Evolutionary conservation across 2,113 vertebrate species (phyloP).

Genomic region (Urocynchramus pylzowi): DNA sequence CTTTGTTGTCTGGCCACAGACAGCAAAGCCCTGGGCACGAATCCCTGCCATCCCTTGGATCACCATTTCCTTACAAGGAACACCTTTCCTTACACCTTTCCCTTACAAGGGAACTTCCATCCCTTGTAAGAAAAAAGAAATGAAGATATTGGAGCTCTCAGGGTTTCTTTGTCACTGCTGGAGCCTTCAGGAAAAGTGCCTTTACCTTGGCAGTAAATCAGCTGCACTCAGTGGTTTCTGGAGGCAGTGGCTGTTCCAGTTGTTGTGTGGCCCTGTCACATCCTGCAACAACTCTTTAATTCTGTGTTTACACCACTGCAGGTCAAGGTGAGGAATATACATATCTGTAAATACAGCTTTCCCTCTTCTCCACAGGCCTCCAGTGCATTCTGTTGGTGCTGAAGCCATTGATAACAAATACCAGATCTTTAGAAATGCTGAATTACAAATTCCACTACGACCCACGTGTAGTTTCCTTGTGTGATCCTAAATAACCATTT

Average conservation of each 20-base stretch:
- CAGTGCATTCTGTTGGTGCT: not conserved
- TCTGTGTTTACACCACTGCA: rapidly evolving
- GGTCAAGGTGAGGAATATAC: not conserved
- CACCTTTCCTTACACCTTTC: too few relatives aligned
- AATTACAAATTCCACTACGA: not conserved
- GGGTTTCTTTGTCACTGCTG: not conserved
- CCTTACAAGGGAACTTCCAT: not conserved
- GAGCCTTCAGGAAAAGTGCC: not conserved
- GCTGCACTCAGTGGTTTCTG: not conserved
- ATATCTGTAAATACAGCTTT: not conserved
- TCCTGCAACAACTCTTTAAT: not conserved
- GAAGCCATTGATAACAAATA: not conserved
- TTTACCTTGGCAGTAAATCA: not conserved
- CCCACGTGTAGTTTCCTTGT: not conserved
- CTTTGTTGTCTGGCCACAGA: not conserved
- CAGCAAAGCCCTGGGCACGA: not conserved
- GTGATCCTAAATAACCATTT: not conserved
- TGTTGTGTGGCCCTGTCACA: not conserved
- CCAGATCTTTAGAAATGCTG: not conserved
- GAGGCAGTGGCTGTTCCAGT: not conserved
- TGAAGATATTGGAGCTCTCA: not conserved
- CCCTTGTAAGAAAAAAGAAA: too few relatives aligned
- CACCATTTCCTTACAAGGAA: not conserved
- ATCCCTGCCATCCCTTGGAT: not conserved
- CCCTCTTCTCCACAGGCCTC: not conserved